Evolutionary conservation across 2,888 invertebrate species (phyloP).

Genomic region (Ischnura elegans): DNA sequence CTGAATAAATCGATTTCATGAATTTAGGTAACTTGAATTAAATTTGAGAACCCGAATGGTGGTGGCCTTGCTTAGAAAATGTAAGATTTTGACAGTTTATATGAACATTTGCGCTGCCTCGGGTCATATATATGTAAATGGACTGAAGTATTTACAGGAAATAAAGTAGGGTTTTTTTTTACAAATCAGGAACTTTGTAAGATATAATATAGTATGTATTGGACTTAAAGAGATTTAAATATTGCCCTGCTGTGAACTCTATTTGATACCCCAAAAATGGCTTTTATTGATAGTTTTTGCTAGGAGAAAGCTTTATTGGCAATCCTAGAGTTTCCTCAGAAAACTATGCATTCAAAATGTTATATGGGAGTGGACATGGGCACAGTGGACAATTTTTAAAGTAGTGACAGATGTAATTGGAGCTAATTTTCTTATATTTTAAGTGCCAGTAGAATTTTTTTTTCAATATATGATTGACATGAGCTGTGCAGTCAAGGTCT

Average conservation of each 20-base stretch:
- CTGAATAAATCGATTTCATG: background rate
- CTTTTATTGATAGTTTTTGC: background rate
- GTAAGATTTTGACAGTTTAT: background rate
- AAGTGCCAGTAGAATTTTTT: background rate
- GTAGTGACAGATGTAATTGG: background rate
- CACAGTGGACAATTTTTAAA: background rate
- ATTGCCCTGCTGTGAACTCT: background rate
- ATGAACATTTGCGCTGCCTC: background rate
- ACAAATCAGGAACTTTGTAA: background rate
- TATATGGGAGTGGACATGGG: background rate
- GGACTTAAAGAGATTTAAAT: background rate
- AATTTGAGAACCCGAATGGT: background rate
- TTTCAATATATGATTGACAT: background rate
- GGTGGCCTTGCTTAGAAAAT: background rate
- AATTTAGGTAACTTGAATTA: background rate
- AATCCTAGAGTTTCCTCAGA: background rate
- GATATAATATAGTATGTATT: background rate
- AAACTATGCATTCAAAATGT: background rate
- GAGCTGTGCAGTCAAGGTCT: background rate
- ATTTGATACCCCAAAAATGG: background rate
- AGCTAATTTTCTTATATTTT: background rate
- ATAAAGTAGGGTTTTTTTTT: background rate
- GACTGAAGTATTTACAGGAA: background rate
- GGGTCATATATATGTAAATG: background rate
- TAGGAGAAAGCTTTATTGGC: background rate